phyloP scores from a whole-genome alignment of 2,888 invertebrate genomes.

The Cephus pygmeus region DNA sequence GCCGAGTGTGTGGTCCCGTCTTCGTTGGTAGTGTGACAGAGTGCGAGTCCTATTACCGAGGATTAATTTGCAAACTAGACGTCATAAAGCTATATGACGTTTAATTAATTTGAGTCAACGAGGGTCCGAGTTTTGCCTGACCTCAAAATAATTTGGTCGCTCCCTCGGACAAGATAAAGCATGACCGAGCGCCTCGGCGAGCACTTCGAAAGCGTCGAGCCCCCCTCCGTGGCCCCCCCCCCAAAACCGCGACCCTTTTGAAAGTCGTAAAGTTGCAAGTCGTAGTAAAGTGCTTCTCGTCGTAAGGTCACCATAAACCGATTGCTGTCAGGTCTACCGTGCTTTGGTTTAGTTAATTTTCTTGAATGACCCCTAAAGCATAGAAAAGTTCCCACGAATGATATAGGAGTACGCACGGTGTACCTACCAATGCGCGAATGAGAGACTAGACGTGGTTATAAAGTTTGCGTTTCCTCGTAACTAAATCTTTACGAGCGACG shows the following conservation, averaged over 20 bases:
- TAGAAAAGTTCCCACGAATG: neutral
- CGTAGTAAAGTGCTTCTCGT: neutral
- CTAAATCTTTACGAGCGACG: neutral
- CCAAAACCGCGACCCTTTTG: constrained; percentile 39
- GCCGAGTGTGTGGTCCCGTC: constrained; percentile 26
- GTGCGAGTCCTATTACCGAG: constrained; percentile 28
- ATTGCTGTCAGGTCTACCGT: neutral
- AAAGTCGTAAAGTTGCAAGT: constrained; percentile 40
- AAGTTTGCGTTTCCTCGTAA: neutral
- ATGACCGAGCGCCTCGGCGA: constrained; percentile 17
- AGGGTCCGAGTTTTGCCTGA: constrained; percentile 34
- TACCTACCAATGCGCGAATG: neutral
- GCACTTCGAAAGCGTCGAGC: constrained; percentile 26
- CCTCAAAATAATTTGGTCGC: constrained; percentile 31
- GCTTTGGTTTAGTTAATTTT: neutral
- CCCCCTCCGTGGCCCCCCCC: constrained; percentile 12
- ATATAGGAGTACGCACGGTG: neutral
- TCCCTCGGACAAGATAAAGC: constrained; percentile 28
- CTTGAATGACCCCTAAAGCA: neutral
- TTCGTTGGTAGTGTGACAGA: constrained; percentile 11
- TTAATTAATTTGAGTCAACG: constrained; percentile 41
- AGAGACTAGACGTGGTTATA: neutral
- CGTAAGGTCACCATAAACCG: neutral
- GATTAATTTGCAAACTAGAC: constrained; percentile 44
- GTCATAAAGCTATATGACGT: constrained; percentile 37